Base-by-base conservation (phyloP, 1,140 invertebrate genomes). In the Neomicropteryx cornuta region DNA sequence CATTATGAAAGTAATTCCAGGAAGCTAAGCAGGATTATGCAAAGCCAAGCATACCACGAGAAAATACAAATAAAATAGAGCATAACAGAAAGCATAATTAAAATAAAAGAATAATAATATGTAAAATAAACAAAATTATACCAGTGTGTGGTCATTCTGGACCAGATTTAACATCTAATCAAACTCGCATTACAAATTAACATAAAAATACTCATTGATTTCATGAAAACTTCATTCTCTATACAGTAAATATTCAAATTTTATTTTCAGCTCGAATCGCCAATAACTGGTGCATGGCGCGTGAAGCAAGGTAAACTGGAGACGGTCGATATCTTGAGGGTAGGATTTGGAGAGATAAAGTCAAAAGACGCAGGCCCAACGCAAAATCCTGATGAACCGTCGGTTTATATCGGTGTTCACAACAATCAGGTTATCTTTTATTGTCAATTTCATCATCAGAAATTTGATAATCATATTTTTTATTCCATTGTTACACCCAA, bases 361-460 rank as follows among this genome's bases (percentile, higher is more conserved):
- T 70, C 63, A 44, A 44, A 64, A 43, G 51, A 61, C 11, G 48
- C 58, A 2, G 58, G 66, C 4, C 45, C 21, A 1, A 38, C 27
- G 36, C 40, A 33, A 36, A 11, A 18, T 17, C 27, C 32, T 2
- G 41, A 62, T 32, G 60, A 62, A 30, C 84, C 86, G 1, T 69
- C 78, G 8, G 63, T 94, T 3, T 95, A 94, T 65, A 58, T 95
- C 22, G 89, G 89, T 28, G 83, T 86, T 65, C 84, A 92, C 60
- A 72, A 89, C 19, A 79, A 79, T 47, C 86, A 91, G 68, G 73
- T 76, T 41, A 45, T 43, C 38, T 38, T 30, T 6, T 33, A 35
- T 23, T 35, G 18, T 18, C 17, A 10, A 19, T 6, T 27, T n/a
- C n/a, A 29, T 0, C n/a, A 16, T 8, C 4, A 33, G 20, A 8